These are phyloP conservation scores for Morphnarchus princeps DNA, from an alignment of 2,113 vertebrate species.

Conservation along the genomic window DNA sequence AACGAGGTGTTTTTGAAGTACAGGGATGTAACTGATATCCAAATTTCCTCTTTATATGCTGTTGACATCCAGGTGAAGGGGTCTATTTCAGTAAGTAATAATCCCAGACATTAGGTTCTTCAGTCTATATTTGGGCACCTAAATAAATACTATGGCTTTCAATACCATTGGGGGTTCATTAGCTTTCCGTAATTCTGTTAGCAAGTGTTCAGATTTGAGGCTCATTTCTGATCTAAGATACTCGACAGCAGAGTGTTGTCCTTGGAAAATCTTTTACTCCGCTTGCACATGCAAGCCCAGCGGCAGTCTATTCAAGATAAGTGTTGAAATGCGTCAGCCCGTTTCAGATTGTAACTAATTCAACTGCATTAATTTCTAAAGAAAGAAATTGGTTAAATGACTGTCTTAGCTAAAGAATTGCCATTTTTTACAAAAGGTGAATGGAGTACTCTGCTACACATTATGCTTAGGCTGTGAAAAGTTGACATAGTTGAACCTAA, in stretches of 20 bases:
- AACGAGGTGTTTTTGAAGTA: neutral
- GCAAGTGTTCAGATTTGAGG: neutral
- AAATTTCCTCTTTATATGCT: neutral
- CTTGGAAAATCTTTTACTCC: neutral
- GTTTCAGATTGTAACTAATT: slow-evolving; percentile 25
- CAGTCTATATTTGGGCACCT: neutral
- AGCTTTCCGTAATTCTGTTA: neutral
- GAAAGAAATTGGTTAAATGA: neutral
- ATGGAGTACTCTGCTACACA: neutral
- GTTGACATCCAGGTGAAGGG: neutral
- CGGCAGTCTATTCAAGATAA: neutral
- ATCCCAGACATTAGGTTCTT: neutral
- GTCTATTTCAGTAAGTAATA: neutral
- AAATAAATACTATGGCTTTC: neutral
- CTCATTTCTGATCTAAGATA: slow-evolving; percentile 1
- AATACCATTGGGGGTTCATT: neutral
- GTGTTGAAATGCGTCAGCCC: neutral
- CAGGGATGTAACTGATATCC: neutral
- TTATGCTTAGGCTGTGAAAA: neutral
- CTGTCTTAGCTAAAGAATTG: neutral
- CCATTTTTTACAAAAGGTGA: neutral
- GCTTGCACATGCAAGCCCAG: neutral
- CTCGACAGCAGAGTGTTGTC: neutral
- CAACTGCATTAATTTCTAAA: neutral
- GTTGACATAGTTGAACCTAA: neutral